A percentile compares a stretch with the other conserved stretches of the same genome.
Evolutionary conservation across 2,797 vertebrate genomes (phyloP).

Genomic region (Danio choprae): DNA sequence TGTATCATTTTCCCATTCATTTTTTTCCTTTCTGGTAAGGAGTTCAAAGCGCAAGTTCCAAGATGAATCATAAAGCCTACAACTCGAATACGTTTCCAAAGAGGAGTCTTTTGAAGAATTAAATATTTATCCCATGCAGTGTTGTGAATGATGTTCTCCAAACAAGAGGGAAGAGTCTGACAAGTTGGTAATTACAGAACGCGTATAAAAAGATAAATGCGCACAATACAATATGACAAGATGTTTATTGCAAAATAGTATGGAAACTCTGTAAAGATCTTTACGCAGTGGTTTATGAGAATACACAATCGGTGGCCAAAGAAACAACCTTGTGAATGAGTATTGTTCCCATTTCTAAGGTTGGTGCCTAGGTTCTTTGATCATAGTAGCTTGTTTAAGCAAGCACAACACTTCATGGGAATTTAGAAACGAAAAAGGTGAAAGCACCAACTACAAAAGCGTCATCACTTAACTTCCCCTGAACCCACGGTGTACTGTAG

Average conservation of each 20-base stretch:
- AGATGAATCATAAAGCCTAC: neutral
- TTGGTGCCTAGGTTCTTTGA: neutral
- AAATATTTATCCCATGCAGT: slow-evolving; percentile 1
- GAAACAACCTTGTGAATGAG: neutral
- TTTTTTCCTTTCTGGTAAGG: neutral
- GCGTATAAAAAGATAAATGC: neutral
- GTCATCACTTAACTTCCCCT: neutral
- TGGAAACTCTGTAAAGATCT: neutral
- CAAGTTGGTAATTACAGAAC: neutral
- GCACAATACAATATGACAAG: neutral
- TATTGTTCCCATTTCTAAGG: neutral
- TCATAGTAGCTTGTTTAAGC: neutral
- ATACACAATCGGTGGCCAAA: neutral
- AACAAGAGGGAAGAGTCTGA: slow-evolving; percentile 9
- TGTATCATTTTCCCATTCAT: neutral
- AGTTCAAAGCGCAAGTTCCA: neutral
- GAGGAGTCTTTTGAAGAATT: neutral
- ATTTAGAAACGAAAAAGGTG: neutral
- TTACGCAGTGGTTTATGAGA: neutral
- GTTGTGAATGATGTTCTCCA: slow-evolving; percentile 6
- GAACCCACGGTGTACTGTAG: neutral
- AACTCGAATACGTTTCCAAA: neutral
- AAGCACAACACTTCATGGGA: neutral
- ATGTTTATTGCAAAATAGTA: neutral
- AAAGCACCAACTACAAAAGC: neutral